Base-by-base conservation (phyloP, 2,797 vertebrate species). In the Aldrovandia affinis region DNA sequence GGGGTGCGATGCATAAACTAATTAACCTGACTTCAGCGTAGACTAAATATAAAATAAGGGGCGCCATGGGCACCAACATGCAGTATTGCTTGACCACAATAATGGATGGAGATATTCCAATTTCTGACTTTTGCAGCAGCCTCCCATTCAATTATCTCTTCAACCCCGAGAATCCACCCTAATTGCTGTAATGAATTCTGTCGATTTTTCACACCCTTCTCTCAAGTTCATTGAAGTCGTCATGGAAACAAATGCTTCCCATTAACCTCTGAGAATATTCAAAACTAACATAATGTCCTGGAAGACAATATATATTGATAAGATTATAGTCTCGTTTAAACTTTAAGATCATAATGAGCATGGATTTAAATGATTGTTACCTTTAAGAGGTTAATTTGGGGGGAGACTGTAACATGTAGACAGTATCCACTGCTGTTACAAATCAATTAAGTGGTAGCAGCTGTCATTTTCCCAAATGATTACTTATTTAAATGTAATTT, bases 111-210 rank as follows among this genome's bases (percentile, higher is more conserved):
- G 70, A 78, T 83, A 83, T 78, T 83, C 52, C 81, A 25, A 80
- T 54, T 33, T 75, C 36, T 54, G 55, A 55, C 39, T 65, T 15
- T 84, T 65, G 80, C 70, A 78, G 52, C 70, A 33, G 82, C 52
- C 77, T 39, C 52, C 39, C 42, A 73, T 85, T 82, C 54, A 85
- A 82, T 85, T 61, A 83, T 63, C 59, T 81, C 39, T 83, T 59
- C 57, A 44, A n/a, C 59, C 78, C n/a, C 59, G 44, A 77, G 52
- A 20, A 25, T 6, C n/a, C 2, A 36, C 25, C 54, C 42, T 83
- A 63, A 86, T 86, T 84, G 79, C 83, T 55, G 33, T 84, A 30
- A 86, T 84, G 75, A 81, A 78, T 52, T 36, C 28, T 77, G 68
- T 55, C 36, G 15, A 57, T 77, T 83, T 36, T 52, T 28, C 50